phyloP scores from a whole-genome alignment of 2,888 invertebrate species.

The Aporophyla lueneburgensis region DNA sequence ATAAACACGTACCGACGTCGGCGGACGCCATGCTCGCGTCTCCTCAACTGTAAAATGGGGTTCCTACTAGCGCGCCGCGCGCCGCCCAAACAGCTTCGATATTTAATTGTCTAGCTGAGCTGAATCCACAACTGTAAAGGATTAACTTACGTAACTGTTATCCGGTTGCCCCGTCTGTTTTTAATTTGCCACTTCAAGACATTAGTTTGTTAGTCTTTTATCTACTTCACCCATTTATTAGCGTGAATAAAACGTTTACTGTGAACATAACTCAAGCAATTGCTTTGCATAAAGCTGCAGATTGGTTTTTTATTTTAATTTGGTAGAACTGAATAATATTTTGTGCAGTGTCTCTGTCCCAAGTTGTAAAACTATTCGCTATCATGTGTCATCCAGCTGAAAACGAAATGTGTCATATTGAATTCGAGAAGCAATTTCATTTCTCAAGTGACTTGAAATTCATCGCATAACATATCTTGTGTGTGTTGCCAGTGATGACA shows the following conservation, averaged over 20 bases:
- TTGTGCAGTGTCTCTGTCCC: not conserved
- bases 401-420: constrained; percentile 50
- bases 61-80: constrained; percentile 67
- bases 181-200: constrained; percentile 57
- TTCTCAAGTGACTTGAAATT: constrained; percentile 47
- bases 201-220: constrained; percentile 49
- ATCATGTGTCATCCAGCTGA: constrained; percentile 18
- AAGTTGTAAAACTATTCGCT: constrained; percentile 18
- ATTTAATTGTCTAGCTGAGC: constrained; percentile 76
- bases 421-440: constrained; percentile 42
- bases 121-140: constrained; percentile 72
- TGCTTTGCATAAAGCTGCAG: constrained; percentile 25
- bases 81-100: constrained; percentile 74
- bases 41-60: constrained; percentile 77
- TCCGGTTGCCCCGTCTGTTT: constrained; percentile 55
- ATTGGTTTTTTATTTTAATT: constrained; percentile 28
- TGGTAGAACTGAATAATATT: not conserved
- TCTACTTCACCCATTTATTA: constrained; percentile 41
- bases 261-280: constrained; percentile 17
- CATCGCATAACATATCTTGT: constrained; percentile 50
- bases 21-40: constrained; percentile 51
- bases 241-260: constrained; percentile 43
- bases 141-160: constrained; percentile 66
- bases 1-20: constrained; percentile 71
- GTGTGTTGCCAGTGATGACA: too few relatives aligned